Evolutionary conservation across 2,797 vertebrate genomes (phyloP).

Genomic region (Lacerta viridis): DNA sequence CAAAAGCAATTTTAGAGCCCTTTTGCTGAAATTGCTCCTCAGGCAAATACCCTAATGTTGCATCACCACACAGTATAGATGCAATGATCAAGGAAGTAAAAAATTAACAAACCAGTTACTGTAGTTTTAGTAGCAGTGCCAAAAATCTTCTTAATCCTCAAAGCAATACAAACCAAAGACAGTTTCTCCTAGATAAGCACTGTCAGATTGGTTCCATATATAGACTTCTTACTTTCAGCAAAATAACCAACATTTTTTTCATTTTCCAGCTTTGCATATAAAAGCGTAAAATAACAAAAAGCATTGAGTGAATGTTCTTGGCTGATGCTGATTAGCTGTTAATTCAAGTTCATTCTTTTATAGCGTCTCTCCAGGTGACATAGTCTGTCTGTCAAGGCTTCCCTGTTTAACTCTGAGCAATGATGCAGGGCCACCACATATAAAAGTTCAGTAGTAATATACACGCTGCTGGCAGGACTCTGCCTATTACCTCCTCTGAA

Average conservation of each 20-base stretch:
- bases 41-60: neutral
- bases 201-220: neutral
- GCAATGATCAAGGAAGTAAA: neutral
- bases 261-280: neutral
- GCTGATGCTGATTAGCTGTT: neutral
- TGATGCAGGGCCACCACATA: neutral
- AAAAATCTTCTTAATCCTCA: neutral
- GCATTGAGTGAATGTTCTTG: neutral
- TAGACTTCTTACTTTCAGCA: neutral
- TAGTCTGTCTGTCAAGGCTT: neutral
- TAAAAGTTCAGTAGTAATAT: neutral
- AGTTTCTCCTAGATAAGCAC: neutral
- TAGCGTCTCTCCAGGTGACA: neutral
- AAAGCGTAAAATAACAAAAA: neutral
- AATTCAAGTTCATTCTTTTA: neutral
- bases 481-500: neutral
- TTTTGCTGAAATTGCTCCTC: neutral
- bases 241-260: neutral
- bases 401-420: neutral
- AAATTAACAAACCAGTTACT: no score
- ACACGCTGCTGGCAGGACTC: neutral
- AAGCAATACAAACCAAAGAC: neutral
- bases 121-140: neutral
- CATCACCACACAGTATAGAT: neutral
- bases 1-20: neutral